These are phyloP conservation scores for Chaetorhynchus papuensis DNA, from an alignment of 2,113 vertebrate species.

Conservation along the genomic window DNA sequence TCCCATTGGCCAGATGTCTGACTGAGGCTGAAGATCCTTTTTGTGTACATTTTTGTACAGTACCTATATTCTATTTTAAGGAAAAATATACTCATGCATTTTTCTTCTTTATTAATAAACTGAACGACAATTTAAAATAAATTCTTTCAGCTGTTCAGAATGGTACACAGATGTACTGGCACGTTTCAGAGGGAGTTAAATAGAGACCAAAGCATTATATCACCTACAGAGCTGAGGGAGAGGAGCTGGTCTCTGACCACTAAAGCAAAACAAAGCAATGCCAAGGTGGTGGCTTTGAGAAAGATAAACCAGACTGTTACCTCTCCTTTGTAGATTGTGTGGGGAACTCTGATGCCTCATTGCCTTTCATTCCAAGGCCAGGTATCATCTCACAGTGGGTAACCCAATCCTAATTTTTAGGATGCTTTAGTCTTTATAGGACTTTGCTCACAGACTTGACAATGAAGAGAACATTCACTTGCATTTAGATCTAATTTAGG, in stretches of 20 bases:
- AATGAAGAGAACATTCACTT: neutral
- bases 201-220: neutral
- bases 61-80: neutral
- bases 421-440: neutral
- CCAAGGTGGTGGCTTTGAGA: neutral
- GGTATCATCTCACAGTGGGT: neutral
- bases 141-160: neutral
- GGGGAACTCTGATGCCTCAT: neutral
- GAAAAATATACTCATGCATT: neutral
- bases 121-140: constrained; percentile 42
- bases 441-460: neutral
- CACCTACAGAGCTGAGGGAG: neutral
- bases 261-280: neutral
- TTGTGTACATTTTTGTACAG: neutral
- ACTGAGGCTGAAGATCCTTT: neutral
- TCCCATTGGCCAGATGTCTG: neutral
- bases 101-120: constrained; percentile 46
- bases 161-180: neutral
- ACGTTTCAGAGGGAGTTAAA: neutral
- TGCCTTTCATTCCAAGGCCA: neutral
- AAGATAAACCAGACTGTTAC: neutral
- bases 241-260: neutral
- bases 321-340: neutral
- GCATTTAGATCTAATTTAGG: neutral
- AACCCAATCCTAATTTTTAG: neutral